Conservation (phyloP, 2,797 vertebrate genomes). For the Botia almorhae region DNA sequence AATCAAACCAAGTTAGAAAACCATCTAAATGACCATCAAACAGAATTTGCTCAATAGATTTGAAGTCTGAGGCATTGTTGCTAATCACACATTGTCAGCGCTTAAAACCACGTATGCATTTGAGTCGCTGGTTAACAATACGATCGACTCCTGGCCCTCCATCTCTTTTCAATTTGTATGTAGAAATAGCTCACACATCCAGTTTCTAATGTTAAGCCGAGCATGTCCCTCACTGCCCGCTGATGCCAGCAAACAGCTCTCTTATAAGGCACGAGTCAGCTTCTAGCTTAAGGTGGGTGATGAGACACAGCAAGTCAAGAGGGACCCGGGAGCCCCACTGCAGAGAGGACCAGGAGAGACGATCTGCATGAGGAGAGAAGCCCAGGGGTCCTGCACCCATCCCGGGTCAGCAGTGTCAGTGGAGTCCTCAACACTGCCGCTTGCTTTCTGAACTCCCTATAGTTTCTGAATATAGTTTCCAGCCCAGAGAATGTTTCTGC, state of each 20-base stretch:
- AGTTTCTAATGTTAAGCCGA: conserved; percentile 16
- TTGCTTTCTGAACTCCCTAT: neutral
- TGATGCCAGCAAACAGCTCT: conserved; percentile 32
- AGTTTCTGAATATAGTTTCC: conserved; percentile 32
- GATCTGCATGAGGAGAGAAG: neutral
- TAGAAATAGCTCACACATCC: conserved; percentile 12
- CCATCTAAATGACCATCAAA: too few relatives aligned
- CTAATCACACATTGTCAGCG: too few relatives aligned
- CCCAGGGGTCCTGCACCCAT: conserved; percentile 13
- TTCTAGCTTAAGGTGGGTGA: conserved; percentile 1
- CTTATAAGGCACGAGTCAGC: neutral
- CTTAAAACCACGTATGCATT: neutral
- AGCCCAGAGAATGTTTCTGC: conserved; percentile 17
- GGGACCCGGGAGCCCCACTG: neutral
- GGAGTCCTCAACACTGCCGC: neutral
- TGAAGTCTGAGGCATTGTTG: too few relatives aligned
- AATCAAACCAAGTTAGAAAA: too few relatives aligned
- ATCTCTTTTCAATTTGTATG: conserved; percentile 13
- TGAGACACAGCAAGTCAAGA: conserved; percentile 8
- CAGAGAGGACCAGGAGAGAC: neutral
- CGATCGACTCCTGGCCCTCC: conserved; percentile 30
- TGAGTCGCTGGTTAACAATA: neutral
- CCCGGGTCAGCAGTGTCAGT: neutral
- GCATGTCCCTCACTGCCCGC: neutral
- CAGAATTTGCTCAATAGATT: too few relatives aligned